Percentiles rank a stretch among this genome's conserved stretches.
Evolutionary conservation across 2,888 invertebrate species (phyloP).

Genomic region (Drosophila nigricruria): DNA sequence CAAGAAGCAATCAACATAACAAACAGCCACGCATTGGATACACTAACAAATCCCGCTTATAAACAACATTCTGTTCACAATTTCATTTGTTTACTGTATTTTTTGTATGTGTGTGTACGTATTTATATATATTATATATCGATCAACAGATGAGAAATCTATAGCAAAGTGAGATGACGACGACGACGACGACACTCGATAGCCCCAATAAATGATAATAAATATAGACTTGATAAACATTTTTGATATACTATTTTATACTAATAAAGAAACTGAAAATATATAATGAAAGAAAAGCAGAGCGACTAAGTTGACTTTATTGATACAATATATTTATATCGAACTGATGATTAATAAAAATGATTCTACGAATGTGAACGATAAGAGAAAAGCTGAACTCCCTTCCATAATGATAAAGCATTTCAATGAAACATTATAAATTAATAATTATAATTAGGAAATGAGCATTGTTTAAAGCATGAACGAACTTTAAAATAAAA

Average conservation of each 20-base stretch:
- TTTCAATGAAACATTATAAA: conserved; percentile 9
- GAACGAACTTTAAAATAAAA: conserved; percentile 5
- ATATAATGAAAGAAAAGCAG: conserved; percentile 45
- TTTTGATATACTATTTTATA: conserved; percentile 79
- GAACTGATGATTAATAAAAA: not conserved
- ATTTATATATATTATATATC: conserved; percentile 67
- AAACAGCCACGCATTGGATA: conserved; percentile 59
- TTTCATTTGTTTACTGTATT: conserved; percentile 53
- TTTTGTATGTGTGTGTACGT: conserved; percentile 44
- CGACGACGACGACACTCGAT: conserved; percentile 45
- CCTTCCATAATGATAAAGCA: conserved; percentile 4
- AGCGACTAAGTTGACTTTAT: not conserved
- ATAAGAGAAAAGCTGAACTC: conserved; percentile 11
- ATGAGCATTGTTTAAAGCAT: conserved; percentile 4
- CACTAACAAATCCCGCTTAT: conserved; percentile 63
- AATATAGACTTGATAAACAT: conserved; percentile 79
- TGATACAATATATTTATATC: not conserved
- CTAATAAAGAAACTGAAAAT: conserved; percentile 73
- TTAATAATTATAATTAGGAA: conserved; percentile 1
- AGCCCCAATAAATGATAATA: conserved; percentile 77
- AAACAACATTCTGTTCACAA: conserved; percentile 47
- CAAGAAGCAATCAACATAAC: conserved; percentile 28
- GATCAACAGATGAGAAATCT: conserved; percentile 50
- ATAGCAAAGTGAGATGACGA: conserved; percentile 46
- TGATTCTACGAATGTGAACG: conserved; percentile 3